Conservation (phyloP, 2,797 vertebrate genomes). For the Sebastes aleutianus region DNA sequence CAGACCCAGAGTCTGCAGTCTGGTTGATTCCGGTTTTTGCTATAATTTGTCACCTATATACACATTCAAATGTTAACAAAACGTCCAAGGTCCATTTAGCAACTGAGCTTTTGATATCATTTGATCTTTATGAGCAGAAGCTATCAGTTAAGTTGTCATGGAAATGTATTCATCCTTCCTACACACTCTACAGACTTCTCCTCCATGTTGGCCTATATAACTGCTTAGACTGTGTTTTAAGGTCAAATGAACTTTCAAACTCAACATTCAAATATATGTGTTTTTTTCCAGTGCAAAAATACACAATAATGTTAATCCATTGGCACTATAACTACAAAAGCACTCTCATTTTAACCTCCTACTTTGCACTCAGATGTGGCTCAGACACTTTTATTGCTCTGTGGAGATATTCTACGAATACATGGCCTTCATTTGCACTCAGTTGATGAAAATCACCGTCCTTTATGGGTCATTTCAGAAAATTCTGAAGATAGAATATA, state of each 20-base stretch:
- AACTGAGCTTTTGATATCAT: background rate
- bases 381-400: conserved; percentile 14
- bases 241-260: background rate
- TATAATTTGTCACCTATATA: background rate
- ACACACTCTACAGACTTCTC: background rate
- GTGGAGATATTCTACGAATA: background rate
- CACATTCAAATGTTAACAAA: background rate
- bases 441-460: conserved; percentile 8
- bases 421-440: conserved; percentile 16
- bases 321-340: background rate
- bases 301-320: background rate
- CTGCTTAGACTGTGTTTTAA: background rate
- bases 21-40: background rate
- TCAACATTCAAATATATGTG: background rate
- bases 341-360: background rate
- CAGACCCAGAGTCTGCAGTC: no score
- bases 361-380: background rate
- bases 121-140: background rate
- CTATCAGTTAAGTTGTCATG: background rate
- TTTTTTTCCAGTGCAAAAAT: background rate
- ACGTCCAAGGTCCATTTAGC: background rate
- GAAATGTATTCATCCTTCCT: background rate
- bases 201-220: background rate
- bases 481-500: conserved; percentile 1
- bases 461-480: background rate